A percentile compares a stretch with the other conserved stretches of the same genome.
phyloP scores from a whole-genome alignment of 2,113 vertebrate species.

The Apaloderma vittatum region DNA sequence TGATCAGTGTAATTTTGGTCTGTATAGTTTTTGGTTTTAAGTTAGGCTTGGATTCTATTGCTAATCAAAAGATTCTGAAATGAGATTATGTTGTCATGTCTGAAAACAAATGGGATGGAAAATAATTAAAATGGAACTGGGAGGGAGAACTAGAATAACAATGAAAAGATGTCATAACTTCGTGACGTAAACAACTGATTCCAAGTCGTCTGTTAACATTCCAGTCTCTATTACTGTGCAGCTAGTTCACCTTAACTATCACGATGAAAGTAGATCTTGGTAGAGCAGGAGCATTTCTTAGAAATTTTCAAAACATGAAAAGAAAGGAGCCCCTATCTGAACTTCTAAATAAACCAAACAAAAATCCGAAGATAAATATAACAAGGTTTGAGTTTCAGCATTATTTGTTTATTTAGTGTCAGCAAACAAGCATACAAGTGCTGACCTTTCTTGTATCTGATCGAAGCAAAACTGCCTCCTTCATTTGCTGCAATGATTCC shows the following conservation, averaged over 20 bases:
- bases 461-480: background rate
- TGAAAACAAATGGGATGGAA: background rate
- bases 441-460: background rate
- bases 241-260: background rate
- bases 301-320: background rate
- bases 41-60: background rate
- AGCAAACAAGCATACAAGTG: rapidly evolving
- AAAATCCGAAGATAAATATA: background rate
- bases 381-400: background rate
- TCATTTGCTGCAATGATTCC: background rate
- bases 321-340: background rate
- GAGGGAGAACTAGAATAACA: background rate
- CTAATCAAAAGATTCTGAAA: background rate
- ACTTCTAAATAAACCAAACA: background rate
- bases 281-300: background rate
- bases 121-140: background rate
- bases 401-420: background rate
- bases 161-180: background rate
- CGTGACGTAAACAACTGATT: background rate
- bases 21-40: background rate
- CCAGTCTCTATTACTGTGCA: background rate
- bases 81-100: background rate
- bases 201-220: background rate
- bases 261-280: background rate
- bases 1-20: background rate